phyloP scores from a whole-genome alignment of 2,888 invertebrate species.

The Andricus quercusramuli region DNA sequence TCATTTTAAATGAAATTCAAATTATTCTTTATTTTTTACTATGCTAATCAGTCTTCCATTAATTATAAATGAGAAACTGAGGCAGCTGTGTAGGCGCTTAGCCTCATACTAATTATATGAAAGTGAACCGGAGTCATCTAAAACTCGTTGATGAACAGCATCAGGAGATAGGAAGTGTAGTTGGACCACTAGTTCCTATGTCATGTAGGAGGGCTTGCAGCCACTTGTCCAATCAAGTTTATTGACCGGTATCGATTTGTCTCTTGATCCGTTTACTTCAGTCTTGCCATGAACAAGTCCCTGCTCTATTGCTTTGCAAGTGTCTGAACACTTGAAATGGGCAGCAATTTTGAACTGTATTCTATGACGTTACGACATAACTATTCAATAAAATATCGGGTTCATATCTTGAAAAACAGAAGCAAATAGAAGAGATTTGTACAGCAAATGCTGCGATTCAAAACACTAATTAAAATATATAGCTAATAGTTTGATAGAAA shows the following conservation, averaged over 20 bases:
- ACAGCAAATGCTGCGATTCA: too few relatives aligned
- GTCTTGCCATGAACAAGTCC: not conserved
- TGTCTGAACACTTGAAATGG: not conserved
- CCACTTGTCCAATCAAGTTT: slow-evolving; percentile 23
- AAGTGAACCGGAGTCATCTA: slow-evolving; percentile 18
- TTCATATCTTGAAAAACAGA: too few relatives aligned
- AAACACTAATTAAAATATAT: too few relatives aligned
- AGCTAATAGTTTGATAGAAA: too few relatives aligned
- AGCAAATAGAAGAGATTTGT: too few relatives aligned
- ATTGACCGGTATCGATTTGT: too few relatives aligned
- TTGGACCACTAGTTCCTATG: not conserved
- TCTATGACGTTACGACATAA: too few relatives aligned
- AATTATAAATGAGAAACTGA: slow-evolving; percentile 5
- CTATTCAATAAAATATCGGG: too few relatives aligned
- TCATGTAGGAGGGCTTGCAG: not conserved
- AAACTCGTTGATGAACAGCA: slow-evolving; percentile 14
- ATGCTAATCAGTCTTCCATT: not conserved
- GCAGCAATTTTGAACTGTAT: not conserved
- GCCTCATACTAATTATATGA: slow-evolving; percentile 4
- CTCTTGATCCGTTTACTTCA: not conserved
- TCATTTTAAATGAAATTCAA: too few relatives aligned
- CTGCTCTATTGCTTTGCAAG: not conserved
- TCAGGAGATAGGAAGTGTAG: not conserved
- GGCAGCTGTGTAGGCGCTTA: not conserved
- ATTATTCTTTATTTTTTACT: not conserved